These are phyloP conservation scores for Cephalopachus bancanus DNA, from an alignment of 2,797 vertebrate genomes.

Conservation along the genomic window DNA sequence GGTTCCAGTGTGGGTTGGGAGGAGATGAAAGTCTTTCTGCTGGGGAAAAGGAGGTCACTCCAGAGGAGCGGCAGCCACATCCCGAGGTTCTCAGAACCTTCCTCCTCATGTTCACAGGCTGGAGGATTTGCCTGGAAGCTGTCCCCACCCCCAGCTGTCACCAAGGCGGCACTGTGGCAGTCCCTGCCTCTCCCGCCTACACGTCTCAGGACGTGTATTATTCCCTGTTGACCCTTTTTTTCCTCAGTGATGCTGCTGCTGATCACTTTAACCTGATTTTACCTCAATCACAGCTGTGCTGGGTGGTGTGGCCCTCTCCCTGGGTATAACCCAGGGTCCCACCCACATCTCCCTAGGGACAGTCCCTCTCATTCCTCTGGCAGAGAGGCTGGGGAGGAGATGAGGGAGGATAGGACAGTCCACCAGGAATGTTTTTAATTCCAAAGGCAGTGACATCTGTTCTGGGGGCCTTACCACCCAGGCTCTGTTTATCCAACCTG, in stretches of 20 bases:
- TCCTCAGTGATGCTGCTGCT: neutral
- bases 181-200: neutral
- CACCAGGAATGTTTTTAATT: constrained; percentile 78
- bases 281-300: neutral
- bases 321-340: neutral
- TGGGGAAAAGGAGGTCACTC: constrained; percentile 40
- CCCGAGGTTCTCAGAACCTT: constrained; percentile 28
- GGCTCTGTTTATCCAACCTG: constrained; percentile 69
- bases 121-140: constrained; percentile 14
- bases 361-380: constrained; percentile 10
- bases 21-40: neutral
- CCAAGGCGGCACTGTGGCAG: neutral
- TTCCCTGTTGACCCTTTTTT: constrained; percentile 48
- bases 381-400: constrained; percentile 8
- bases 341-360: neutral
- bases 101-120: neutral
- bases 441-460: constrained; percentile 75
- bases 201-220: neutral
- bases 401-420: constrained; percentile 21
- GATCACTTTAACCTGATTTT: constrained; percentile 37
- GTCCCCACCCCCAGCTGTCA: neutral
- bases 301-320: neutral
- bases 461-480: constrained; percentile 62
- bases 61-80: neutral
- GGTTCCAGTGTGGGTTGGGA: neutral